Base-by-base conservation (phyloP, 2,888 invertebrate species). In the Cinara cedri region DNA sequence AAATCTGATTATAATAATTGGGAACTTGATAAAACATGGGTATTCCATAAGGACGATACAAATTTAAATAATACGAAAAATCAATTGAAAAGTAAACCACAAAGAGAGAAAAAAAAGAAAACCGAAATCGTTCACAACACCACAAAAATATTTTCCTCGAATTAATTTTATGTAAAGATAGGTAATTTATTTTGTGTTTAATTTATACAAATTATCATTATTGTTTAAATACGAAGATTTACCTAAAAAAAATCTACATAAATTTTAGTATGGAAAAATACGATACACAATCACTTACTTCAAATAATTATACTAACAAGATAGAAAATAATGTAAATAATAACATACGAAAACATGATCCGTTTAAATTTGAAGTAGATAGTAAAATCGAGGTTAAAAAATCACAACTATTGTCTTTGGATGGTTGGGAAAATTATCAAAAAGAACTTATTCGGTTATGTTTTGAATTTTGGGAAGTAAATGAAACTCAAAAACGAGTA, bases 1-100 rank as follows among this genome's bases (percentile, higher is more conserved):
- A 78, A 70, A 42, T 78, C 78, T 13, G 78, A 78, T 78, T 70
- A 70, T 42, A 78, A 78, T 44, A 78, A 78, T 42, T 78, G 78
- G 78, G 16, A 78, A 70, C 16, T 70, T 14, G 78, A 78, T 21
- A 49, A 57, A 51, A 70, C 49, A 14, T 78, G 78, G 78, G 26
- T 49, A n/a, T 78, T 49, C 49, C 46, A 16, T 49, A 68, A 14
- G 1, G 21, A 57, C 11, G 49, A 42, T 42, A n/a, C 49, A 14
- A 57, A 49, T 21, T 26, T 11, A 14, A 21, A 51, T 10, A 42
- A 51, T n/a, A 21, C 13, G 19, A 16, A 46, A 24, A 57, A 9
- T 21, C 0, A n/a, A 4, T 11, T 65, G 1, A 55, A 62, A 19
- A 54, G 13, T 14, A 46, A 68, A 13, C 21, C n/a, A 14, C 55